Percentiles rank a stretch among this genome's conserved stretches.
Conservation (phyloP, 2,113 vertebrate species). For the Pionites leucogaster region DNA sequence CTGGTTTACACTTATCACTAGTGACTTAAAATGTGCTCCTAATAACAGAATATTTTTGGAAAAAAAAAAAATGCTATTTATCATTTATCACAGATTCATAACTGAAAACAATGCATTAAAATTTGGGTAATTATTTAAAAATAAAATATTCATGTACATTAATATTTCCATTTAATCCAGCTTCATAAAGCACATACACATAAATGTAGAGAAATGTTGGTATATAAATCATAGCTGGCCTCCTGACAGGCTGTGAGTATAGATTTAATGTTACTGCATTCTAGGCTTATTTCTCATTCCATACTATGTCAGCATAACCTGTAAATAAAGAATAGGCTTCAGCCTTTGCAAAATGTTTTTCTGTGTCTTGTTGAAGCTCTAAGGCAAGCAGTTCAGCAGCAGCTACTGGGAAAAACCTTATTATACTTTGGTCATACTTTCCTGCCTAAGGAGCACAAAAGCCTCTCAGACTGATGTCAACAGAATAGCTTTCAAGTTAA, state of each 20-base stretch:
- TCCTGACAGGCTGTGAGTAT: not conserved
- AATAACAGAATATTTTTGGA: not conserved
- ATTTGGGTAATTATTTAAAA: not conserved
- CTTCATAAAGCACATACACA: not conserved
- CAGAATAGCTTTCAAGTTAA: conserved; percentile 40
- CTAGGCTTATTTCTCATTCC: not conserved
- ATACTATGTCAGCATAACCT: not conserved
- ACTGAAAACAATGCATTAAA: not conserved
- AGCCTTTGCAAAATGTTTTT: not conserved
- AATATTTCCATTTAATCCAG: not conserved
- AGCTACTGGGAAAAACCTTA: not conserved
- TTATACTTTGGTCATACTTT: conserved; percentile 4
- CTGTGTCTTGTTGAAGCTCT: not conserved
- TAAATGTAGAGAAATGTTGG: not conserved
- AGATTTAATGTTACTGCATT: not conserved
- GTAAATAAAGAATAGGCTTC: not conserved
- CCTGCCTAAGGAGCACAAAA: conserved; percentile 13
- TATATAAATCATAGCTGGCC: not conserved
- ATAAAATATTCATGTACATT: not conserved
- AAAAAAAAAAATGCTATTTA: not conserved
- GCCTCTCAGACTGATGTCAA: not conserved
- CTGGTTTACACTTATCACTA: not conserved
- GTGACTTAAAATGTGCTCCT: not conserved
- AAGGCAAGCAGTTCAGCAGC: not conserved
- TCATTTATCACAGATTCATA: not conserved